A percentile compares a stretch with the other conserved stretches of the same genome.
phyloP scores from a whole-genome alignment of 1,140 invertebrate genomes.

The Popillia japonica region DNA sequence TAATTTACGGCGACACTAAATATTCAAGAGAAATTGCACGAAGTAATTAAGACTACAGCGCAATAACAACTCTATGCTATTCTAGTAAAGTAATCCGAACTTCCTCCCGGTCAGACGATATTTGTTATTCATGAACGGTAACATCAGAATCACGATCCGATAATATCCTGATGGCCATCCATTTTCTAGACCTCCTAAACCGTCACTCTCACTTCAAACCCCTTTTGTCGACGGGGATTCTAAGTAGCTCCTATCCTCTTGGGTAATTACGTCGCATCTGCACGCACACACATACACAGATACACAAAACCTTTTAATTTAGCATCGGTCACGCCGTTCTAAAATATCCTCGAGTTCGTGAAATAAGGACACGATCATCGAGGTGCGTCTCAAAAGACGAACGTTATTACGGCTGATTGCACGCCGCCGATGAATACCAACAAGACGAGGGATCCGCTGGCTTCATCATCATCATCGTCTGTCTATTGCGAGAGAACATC shows the following conservation, averaged over 20 bases:
- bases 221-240: background rate
- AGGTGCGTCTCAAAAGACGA: constrained; percentile 44
- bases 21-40: constrained; percentile 16
- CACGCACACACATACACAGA: background rate
- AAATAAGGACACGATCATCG: constrained; percentile 28
- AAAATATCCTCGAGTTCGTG: constrained; percentile 39
- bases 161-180: constrained; percentile 26
- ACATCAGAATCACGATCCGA: constrained; percentile 30
- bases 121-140: constrained; percentile 35
- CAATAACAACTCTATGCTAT: background rate
- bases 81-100: constrained; percentile 3
- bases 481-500: constrained; percentile 30
- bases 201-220: constrained; percentile 9
- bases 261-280: constrained; percentile 44
- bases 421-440: constrained; percentile 54
- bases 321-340: constrained; percentile 36
- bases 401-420: constrained; percentile 53
- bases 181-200: background rate
- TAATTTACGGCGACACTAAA: constrained; percentile 15
- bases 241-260: constrained; percentile 34
- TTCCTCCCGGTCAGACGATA: background rate
- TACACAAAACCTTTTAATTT: constrained; percentile 43
- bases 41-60: background rate
- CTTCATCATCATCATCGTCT: constrained; percentile 44
- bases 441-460: constrained; percentile 48